Conservation (phyloP, 2,888 invertebrate genomes). For the Mechanitis mazaeus region DNA sequence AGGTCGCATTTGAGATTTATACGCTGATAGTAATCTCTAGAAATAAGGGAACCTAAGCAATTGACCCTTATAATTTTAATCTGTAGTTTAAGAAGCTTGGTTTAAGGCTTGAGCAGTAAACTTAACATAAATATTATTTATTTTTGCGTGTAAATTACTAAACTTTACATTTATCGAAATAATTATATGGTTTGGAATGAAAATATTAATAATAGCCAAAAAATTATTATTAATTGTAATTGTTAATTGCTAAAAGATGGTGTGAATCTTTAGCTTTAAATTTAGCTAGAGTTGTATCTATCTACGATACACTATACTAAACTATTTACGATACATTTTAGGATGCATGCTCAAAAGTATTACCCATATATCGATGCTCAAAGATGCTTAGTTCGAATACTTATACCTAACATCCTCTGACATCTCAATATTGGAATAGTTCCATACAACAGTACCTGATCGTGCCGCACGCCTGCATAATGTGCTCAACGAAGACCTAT, state of each 20-base stretch:
- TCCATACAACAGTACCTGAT: conserved; percentile 37
- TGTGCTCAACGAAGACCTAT: conserved; percentile 63
- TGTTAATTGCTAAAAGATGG: too few species aligned
- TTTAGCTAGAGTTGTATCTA: too few species aligned
- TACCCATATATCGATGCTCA: not conserved
- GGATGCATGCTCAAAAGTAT: not conserved
- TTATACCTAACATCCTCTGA: conserved; percentile 21
- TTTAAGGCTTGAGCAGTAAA: too few species aligned
- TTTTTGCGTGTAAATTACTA: too few species aligned
- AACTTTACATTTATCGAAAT: too few species aligned
- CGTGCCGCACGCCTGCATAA: conserved; percentile 75
- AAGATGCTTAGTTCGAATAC: conserved; percentile 12
- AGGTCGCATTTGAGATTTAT: conserved; percentile 5
- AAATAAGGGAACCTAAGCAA: conserved; percentile 5
- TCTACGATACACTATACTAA: too few species aligned
- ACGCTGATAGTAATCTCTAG: conserved; percentile 1
- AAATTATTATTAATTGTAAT: too few species aligned
- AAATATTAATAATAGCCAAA: too few species aligned
- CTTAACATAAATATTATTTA: too few species aligned
- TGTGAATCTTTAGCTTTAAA: too few species aligned
- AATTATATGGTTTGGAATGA: too few species aligned
- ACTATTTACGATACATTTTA: not conserved
- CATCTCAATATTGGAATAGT: conserved; percentile 30
- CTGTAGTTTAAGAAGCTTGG: not conserved
- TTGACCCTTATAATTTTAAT: conserved; percentile 7